These are phyloP conservation scores for Centropus unirufus DNA, from an alignment of 2,113 vertebrate genomes.

Conservation along the genomic window DNA sequence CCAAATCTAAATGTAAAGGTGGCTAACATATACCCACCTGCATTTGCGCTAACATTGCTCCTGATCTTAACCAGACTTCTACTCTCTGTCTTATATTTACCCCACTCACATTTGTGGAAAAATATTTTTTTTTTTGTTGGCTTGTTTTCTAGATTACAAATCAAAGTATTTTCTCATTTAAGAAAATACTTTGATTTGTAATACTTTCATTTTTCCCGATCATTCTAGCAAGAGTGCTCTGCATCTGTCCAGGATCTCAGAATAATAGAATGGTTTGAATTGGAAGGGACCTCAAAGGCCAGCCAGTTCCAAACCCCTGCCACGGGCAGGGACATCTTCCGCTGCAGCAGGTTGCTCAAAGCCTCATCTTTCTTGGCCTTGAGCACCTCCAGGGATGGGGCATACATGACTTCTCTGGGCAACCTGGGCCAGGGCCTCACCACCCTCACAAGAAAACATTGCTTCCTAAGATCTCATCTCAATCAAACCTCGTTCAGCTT, in stretches of 20 bases:
- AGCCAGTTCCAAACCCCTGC: too few species aligned
- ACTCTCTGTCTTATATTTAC: not conserved
- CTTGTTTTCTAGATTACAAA: not conserved
- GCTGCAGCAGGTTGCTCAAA: too few species aligned
- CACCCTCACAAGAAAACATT: too few species aligned
- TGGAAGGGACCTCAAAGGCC: too few species aligned
- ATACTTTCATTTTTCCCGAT: not conserved
- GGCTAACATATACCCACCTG: not conserved
- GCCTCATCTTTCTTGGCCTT: too few species aligned
- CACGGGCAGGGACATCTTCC: too few species aligned
- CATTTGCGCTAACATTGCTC: not conserved
- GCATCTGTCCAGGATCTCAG: not conserved
- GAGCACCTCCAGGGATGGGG: too few species aligned
- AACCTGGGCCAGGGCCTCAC: too few species aligned
- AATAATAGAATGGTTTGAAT: too few species aligned
- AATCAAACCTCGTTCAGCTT: too few species aligned
- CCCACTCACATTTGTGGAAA: not conserved
- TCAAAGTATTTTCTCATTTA: not conserved
- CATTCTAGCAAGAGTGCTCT: not conserved
- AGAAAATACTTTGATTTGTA: not conserved
- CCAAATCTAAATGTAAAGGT: not conserved
- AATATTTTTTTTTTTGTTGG: not conserved
- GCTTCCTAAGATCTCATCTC: too few species aligned
- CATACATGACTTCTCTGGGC: too few species aligned
- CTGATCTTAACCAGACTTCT: not conserved